Conservation (phyloP, 2,797 vertebrate species). For the Mormyrops boulengeri region DNA sequence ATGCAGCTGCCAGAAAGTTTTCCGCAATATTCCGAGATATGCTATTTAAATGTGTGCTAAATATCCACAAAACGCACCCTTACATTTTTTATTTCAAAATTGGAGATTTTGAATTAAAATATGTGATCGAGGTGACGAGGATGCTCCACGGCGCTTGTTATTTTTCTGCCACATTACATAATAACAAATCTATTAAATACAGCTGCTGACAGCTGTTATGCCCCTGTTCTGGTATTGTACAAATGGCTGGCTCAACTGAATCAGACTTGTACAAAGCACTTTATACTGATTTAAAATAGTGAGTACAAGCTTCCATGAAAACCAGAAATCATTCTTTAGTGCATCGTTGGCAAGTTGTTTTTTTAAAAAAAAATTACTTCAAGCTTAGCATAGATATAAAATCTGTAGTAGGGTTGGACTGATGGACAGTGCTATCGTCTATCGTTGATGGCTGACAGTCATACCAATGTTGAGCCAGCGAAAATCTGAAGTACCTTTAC, state of each 20-base stretch:
- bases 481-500: background rate
- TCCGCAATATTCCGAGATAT: background rate
- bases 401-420: background rate
- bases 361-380: background rate
- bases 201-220: too few relatives aligned
- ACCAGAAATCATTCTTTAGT: background rate
- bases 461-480: background rate
- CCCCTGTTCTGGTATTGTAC: too few relatives aligned
- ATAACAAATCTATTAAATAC: background rate
- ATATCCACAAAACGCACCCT: background rate
- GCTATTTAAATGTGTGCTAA: background rate
- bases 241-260: background rate
- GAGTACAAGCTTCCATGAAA: background rate
- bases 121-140: background rate
- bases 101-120: background rate
- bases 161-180: background rate
- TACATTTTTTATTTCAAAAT: background rate
- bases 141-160: background rate
- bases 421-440: background rate
- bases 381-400: background rate
- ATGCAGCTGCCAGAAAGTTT: background rate
- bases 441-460: background rate
- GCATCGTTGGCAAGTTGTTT: background rate
- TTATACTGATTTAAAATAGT: background rate
- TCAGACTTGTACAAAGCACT: background rate